Conservation (phyloP, 2,888 invertebrate genomes). For the Lordiphosa fenestrarum region DNA sequence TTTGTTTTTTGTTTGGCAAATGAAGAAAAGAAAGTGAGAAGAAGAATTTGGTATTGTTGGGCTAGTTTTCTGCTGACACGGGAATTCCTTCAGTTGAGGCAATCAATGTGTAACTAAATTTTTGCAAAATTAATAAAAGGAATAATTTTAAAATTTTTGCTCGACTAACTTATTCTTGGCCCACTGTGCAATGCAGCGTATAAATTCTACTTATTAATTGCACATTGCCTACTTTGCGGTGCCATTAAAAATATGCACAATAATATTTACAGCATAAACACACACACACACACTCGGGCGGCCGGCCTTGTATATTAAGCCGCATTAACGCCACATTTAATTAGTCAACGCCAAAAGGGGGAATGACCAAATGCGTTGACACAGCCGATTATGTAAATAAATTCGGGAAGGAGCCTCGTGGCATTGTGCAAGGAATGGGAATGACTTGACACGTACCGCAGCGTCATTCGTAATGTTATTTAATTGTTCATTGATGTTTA, state of each 20-base stretch:
- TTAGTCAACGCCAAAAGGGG: conserved; percentile 47
- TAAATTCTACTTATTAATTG: conserved; percentile 57
- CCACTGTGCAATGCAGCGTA: conserved; percentile 23
- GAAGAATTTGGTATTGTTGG: too few species aligned
- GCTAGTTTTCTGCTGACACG: too few species aligned
- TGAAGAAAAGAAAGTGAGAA: too few species aligned
- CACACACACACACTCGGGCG: not conserved
- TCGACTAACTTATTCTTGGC: too few species aligned
- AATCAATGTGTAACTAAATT: too few species aligned
- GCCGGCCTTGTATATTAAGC: conserved; percentile 10
- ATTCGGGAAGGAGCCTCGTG: conserved; percentile 23
- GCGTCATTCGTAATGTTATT: conserved; percentile 41
- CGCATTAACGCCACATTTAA: conserved; percentile 60
- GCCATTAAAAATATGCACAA: conserved; percentile 26
- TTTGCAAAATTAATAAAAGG: too few species aligned
- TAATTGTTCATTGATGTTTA: conserved; percentile 65
- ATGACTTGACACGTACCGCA: conserved; percentile 17
- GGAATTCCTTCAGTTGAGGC: too few species aligned
- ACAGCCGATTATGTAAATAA: conserved; percentile 67
- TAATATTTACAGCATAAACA: conserved; percentile 16
- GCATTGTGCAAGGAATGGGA: not conserved
- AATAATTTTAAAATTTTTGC: too few species aligned
- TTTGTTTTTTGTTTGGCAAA: too few species aligned
- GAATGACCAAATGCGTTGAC: conserved; percentile 49
- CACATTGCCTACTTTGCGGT: too few species aligned